phyloP scores from a whole-genome alignment of 2,888 invertebrate species.

The Archaeoteleia sp. region DNA sequence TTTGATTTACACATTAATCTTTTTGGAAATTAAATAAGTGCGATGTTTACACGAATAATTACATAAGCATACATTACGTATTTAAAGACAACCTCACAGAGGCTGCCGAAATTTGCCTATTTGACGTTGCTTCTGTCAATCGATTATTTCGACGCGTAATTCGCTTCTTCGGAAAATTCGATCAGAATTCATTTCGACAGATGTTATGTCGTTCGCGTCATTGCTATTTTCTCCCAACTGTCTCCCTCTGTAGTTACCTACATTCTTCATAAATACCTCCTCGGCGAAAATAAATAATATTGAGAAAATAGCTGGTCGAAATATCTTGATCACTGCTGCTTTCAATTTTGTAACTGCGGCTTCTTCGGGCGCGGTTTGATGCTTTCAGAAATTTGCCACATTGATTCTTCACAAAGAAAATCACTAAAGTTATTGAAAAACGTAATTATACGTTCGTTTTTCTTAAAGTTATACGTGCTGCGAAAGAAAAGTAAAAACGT shows the following conservation, averaged over 20 bases:
- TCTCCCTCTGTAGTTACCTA: no score
- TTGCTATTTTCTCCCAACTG: no score
- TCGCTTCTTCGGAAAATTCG: constrained; percentile 64
- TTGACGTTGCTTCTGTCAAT: no score
- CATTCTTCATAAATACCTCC: no score
- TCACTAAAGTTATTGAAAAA: constrained; percentile 98
- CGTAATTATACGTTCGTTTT: constrained; percentile 93
- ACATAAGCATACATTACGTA: constrained; percentile 19
- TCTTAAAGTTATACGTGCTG: constrained; percentile 94
- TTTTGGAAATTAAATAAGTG: not conserved
- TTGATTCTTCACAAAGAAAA: constrained; percentile 95
- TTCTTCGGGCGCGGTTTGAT: constrained; percentile 91
- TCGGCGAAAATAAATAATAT: no score
- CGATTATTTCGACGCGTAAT: constrained; percentile 32
- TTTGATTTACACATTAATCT: not conserved
- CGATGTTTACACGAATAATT: constrained; percentile 5
- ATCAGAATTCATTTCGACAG: no score
- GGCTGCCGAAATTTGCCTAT: constrained; percentile 52
- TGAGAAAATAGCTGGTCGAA: no score
- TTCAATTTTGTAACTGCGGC: constrained; percentile 71
- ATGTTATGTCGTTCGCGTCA: constrained; percentile 50
- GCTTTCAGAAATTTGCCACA: constrained; percentile 98
- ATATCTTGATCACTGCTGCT: no score
- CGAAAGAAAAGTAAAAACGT: constrained; percentile 59
- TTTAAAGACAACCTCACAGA: constrained; percentile 62